A percentile compares a stretch with the other conserved stretches of the same genome.
These are phyloP conservation scores for Littorina saxatilis DNA, from an alignment of 1,140 invertebrate species.

Conservation along the genomic window DNA sequence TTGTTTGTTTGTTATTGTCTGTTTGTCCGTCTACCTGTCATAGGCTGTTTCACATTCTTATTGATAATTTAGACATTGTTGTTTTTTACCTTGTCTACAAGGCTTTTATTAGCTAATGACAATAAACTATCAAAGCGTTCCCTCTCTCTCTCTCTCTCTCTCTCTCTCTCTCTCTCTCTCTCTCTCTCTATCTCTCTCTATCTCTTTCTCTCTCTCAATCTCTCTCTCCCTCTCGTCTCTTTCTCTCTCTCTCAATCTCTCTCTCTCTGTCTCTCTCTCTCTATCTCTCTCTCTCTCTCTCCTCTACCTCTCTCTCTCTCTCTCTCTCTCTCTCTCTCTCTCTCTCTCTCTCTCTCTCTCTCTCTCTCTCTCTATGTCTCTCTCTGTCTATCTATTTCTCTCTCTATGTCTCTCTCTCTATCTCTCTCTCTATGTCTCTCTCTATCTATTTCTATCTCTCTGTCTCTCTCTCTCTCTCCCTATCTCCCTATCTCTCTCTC, in stretches of 20 bases:
- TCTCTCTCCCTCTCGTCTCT: too few relatives aligned
- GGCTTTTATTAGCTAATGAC: too few relatives aligned
- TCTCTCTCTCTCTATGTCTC: neutral
- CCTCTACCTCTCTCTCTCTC: constrained; percentile 4
- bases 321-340: constrained; percentile 8
- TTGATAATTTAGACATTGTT: too few relatives aligned
- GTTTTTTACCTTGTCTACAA: too few relatives aligned
- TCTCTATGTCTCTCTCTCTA: neutral
- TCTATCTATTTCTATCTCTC: neutral
- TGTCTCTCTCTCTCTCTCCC: neutral
- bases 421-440: constrained; percentile 19
- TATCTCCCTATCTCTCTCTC: neutral
- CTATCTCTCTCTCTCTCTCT: neutral
- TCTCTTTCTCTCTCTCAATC: too few relatives aligned
- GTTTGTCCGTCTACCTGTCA: too few relatives aligned
- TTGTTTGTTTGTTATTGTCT: too few relatives aligned
- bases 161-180: too few relatives aligned
- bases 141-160: too few relatives aligned
- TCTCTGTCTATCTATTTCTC: neutral
- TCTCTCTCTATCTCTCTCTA: too few relatives aligned
- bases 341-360: neutral
- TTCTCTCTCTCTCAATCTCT: constrained; percentile 21
- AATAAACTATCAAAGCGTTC: too few relatives aligned
- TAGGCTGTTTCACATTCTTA: too few relatives aligned
- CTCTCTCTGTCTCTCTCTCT: constrained; percentile 1